Evolutionary conservation across 2,888 invertebrate genomes (phyloP).

Genomic region (Yponomeuta malinellus): DNA sequence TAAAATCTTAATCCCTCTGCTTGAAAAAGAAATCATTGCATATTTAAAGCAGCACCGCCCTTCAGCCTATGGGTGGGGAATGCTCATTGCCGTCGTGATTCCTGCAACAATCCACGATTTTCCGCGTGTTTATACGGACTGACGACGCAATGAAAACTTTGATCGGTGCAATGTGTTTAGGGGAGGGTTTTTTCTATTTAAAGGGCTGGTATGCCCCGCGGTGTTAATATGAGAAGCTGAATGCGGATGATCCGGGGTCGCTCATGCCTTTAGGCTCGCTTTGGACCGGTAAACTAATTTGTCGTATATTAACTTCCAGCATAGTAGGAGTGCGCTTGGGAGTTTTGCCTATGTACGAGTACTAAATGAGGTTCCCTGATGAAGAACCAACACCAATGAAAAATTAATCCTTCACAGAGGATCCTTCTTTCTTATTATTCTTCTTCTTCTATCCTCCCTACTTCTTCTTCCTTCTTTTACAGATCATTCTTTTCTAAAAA

Average conservation of each 20-base stretch:
- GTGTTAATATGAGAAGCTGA: slow-evolving; percentile 68
- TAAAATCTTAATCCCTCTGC: slow-evolving; percentile 8
- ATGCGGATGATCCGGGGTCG: slow-evolving; percentile 52
- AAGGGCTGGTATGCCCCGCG: slow-evolving; percentile 56
- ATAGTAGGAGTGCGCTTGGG: slow-evolving; percentile 2
- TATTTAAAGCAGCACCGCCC: slow-evolving; percentile 49
- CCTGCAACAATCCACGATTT: background rate
- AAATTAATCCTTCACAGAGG: too few relatives aligned
- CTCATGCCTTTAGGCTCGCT: slow-evolving; percentile 16
- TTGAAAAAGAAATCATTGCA: slow-evolving; percentile 42
- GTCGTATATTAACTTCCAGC: slow-evolving; percentile 7
- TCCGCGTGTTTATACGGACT: background rate
- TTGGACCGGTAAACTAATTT: slow-evolving; percentile 16
- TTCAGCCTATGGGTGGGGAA: slow-evolving; percentile 23
- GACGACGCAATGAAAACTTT: background rate
- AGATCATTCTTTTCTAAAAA: too few relatives aligned
- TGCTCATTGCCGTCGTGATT: background rate
- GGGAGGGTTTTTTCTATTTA: slow-evolving; percentile 57
- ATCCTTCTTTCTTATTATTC: too few relatives aligned
- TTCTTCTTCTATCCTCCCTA: too few relatives aligned
- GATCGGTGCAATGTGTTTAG: background rate
- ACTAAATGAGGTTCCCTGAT: too few relatives aligned
- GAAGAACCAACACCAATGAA: too few relatives aligned
- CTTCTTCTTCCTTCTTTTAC: too few relatives aligned
- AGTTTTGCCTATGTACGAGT: background rate